These are phyloP conservation scores for Sebastes nivosus DNA, from an alignment of 2,797 vertebrate genomes.

Conservation along the genomic window DNA sequence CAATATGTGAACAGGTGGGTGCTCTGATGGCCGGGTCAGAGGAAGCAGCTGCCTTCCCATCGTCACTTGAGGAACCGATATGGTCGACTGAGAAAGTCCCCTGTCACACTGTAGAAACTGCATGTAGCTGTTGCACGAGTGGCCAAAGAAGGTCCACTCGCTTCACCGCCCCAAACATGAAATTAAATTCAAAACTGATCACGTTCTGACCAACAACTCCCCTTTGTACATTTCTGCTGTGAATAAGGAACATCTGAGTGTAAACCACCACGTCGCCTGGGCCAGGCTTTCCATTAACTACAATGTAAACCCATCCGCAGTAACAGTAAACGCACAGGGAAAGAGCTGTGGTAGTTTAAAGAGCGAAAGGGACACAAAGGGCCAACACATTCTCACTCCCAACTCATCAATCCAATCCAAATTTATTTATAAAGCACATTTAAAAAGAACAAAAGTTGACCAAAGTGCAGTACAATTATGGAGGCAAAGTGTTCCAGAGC, in stretches of 20 bases:
- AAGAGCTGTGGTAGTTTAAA: no score
- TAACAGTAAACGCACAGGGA: no score
- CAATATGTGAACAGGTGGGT: conserved; percentile 31
- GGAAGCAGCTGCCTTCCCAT: conserved; percentile 37
- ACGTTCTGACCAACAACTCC: not conserved
- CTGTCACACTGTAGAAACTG: not conserved
- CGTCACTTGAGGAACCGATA: conserved; percentile 8
- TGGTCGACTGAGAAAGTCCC: conserved; percentile 6
- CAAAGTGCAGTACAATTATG: no score
- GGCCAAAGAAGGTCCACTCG: not conserved
- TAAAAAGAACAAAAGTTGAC: no score
- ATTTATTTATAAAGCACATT: no score
- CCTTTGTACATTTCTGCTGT: not conserved
- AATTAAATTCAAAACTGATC: not conserved
- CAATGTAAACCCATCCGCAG: no score
- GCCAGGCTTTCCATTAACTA: no score
- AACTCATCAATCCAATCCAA: no score
- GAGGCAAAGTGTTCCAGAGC: no score
- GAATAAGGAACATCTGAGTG: not conserved
- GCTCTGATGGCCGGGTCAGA: conserved; percentile 6
- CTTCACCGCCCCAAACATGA: not conserved
- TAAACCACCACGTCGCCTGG: not conserved
- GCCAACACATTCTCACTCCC: no score
- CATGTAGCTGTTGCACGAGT: not conserved
- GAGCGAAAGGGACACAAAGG: no score